Evolutionary conservation across 2,888 invertebrate genomes (phyloP).

Genomic region (Drosophila nigritarsus): DNA sequence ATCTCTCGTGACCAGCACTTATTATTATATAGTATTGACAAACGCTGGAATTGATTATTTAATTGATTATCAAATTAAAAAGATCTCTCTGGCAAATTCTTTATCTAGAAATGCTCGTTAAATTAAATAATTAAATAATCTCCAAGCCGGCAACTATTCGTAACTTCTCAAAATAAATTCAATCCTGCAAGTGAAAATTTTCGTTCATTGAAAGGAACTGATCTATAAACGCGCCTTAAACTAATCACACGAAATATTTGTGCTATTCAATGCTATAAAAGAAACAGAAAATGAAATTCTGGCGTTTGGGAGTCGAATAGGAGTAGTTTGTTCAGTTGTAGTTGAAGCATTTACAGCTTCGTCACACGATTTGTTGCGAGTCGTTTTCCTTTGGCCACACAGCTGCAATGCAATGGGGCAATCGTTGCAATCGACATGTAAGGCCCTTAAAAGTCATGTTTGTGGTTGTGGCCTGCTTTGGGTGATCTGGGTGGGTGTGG

Average conservation of each 20-base stretch:
- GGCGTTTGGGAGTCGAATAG: neutral
- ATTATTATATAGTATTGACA: conserved; percentile 11
- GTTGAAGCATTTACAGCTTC: conserved; percentile 56
- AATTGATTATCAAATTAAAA: neutral
- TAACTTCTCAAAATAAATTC: neutral
- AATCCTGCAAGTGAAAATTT: neutral
- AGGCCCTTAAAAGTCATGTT: conserved; percentile 80
- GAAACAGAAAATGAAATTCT: neutral
- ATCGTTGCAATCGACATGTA: conserved; percentile 76
- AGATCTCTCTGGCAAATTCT: neutral
- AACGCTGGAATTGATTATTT: conserved; percentile 4
- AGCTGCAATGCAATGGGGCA: conserved; percentile 47
- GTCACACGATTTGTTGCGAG: conserved; percentile 61
- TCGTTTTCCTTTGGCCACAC: conserved; percentile 56
- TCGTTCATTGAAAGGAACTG: neutral
- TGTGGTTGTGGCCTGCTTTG: conserved; percentile 29
- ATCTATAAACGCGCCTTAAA: neutral
- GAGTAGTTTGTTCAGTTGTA: conserved; percentile 15
- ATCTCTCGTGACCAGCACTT: conserved; percentile 26
- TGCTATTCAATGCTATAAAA: neutral
- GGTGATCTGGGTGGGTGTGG: conserved; percentile 58
- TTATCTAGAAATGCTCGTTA: neutral
- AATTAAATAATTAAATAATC: neutral
- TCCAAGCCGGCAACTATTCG: neutral
- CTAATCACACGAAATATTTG: conserved; percentile 14